These are phyloP conservation scores for Centropus unirufus DNA, from an alignment of 2,113 vertebrate species.

Conservation along the genomic window DNA sequence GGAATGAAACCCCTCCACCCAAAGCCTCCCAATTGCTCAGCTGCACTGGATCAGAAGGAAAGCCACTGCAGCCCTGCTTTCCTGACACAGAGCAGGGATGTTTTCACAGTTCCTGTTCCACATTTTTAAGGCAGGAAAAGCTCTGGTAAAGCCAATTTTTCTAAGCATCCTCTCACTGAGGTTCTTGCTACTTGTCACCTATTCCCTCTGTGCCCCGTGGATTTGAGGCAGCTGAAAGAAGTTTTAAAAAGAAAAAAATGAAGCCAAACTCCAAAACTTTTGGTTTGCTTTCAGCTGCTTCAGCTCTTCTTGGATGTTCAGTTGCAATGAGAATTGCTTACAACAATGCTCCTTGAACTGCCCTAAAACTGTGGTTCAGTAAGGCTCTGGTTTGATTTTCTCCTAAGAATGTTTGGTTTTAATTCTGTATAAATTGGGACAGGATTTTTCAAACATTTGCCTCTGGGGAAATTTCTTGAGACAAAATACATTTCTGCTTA, in stretches of 20 bases:
- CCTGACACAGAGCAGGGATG: background rate
- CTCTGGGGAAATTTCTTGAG: background rate
- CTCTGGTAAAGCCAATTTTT: background rate
- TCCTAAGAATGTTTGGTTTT: background rate
- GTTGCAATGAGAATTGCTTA: background rate
- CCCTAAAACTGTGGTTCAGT: background rate
- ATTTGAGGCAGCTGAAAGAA: background rate
- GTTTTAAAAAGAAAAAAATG: background rate
- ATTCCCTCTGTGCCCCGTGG: background rate
- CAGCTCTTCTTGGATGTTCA: background rate
- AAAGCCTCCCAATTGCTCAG: background rate
- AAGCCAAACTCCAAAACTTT: background rate
- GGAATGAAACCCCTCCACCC: background rate
- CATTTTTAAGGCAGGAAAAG: background rate
- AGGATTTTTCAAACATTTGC: background rate
- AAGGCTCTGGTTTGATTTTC: background rate
- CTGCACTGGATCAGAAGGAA: background rate
- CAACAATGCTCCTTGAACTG: accelerated
- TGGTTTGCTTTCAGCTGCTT: background rate
- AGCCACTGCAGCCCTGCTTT: background rate
- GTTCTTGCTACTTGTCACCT: background rate
- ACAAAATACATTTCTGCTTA: background rate
- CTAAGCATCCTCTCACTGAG: background rate
- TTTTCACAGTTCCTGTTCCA: background rate
- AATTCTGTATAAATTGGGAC: background rate